Conservation (phyloP, 2,797 vertebrate genomes). For the Strix occidentalis region DNA sequence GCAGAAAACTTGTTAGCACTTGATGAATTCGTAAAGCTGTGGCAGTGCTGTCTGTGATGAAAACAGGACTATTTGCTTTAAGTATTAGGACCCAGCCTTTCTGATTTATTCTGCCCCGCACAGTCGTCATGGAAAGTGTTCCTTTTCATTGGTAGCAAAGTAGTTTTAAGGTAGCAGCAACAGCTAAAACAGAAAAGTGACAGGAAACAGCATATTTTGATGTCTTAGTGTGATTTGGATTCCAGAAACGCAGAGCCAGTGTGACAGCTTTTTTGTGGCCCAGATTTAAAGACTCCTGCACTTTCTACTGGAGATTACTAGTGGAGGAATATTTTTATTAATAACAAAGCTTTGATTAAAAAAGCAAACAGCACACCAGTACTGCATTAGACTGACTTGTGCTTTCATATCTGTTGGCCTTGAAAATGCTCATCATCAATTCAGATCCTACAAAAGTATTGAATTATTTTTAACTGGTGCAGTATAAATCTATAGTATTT, state of each 20-base stretch:
- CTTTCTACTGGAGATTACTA: neutral
- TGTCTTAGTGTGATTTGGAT: neutral
- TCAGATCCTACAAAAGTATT: neutral
- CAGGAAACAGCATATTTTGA: neutral
- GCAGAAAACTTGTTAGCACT: neutral
- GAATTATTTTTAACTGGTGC: neutral
- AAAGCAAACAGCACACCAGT: neutral
- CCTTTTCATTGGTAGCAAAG: neutral
- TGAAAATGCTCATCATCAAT: neutral
- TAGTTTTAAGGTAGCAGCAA: neutral
- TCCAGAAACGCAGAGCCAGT: neutral
- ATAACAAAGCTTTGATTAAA: neutral
- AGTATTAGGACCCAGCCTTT: neutral
- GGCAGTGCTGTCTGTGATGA: neutral
- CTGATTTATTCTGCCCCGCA: neutral
- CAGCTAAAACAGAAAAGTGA: neutral
- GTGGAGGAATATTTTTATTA: neutral
- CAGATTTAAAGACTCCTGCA: neutral
- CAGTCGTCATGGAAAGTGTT: neutral
- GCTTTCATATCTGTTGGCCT: neutral
- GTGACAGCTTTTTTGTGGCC: neutral
- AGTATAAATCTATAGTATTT: neutral
- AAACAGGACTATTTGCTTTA: neutral
- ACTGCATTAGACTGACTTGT: neutral
- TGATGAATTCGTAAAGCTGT: neutral